Evolutionary conservation across 2,797 vertebrate genomes (phyloP).

Genomic region (Anniella stebbinsi): DNA sequence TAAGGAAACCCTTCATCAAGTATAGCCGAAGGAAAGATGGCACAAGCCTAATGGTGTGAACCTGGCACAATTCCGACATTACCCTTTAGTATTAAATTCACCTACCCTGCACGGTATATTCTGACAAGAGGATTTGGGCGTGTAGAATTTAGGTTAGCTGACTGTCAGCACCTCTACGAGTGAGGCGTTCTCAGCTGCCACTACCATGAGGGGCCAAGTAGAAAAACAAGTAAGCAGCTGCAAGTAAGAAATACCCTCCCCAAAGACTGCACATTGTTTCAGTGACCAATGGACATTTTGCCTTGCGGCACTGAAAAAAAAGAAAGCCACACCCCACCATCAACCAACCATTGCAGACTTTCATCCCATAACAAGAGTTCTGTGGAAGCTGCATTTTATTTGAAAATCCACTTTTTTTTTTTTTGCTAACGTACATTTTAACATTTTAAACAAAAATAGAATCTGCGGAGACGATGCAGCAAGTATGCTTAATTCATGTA

Average conservation of each 20-base stretch:
- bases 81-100: background rate
- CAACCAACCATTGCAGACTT: constrained; percentile 74
- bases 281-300: constrained; percentile 65
- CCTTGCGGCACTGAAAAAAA: constrained; percentile 54
- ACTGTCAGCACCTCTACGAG: background rate
- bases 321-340: constrained; percentile 59
- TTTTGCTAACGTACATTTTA: constrained; percentile 94
- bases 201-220: rapidly evolving
- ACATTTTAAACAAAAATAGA: constrained; percentile 99
- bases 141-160: too few relatives aligned
- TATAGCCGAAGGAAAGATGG: background rate
- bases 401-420: constrained; percentile 93
- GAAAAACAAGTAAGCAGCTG: background rate
- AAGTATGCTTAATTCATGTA: constrained; percentile 94
- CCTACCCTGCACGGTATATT: background rate
- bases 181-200: rapidly evolving
- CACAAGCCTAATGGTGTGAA: background rate
- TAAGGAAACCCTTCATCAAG: background rate
- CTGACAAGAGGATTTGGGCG: background rate
- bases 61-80: background rate
- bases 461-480: constrained; percentile 96
- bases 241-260: constrained; percentile 45
- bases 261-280: constrained; percentile 69
- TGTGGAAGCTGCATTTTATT: constrained; percentile 99
- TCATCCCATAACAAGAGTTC: constrained; percentile 78